Base-by-base conservation (phyloP, 2,113 vertebrate species). In the Rhizomys pruinosus region DNA sequence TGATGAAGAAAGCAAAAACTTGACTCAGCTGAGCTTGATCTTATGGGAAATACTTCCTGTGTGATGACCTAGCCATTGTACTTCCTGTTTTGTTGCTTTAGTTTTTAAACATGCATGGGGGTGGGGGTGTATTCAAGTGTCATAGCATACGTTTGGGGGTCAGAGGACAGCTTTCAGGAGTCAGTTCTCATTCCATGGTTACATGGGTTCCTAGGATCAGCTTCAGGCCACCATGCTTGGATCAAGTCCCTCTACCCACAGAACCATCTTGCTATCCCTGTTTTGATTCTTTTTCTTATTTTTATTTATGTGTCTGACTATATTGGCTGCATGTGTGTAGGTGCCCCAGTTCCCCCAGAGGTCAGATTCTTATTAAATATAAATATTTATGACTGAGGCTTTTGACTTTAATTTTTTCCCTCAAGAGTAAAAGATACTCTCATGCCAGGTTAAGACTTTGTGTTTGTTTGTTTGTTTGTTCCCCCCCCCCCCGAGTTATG, bases 41-140 rank as follows among this genome's bases (percentile, higher is more conserved):
- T 84, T 68, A n/a, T 94, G 55, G 44, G 57, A 78, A 88, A 22
- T 68, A 2, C 44, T 64, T 52, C 34, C 52, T 79, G 3, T 61
- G 7, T 57, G 85, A 5, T 66, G 69, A 1, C 72, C 85, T 88
- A 80, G 72, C 7, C 27, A 32, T 34, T 59, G 59, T 55, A 22
- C 57, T 91, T 94, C 90, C 63, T 88, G 0, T 84, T 82, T 90
- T 81, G 44, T 76, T 32, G 90, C 32, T 87, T 95, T 55, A 3
- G 4, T 39, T 80, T 42, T 39, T 61, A 57, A 8, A 15, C 55
- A 57, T 57, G 55, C 55, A 57, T 57, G 55, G 15, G 19, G 47
- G 17, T 57, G 22, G 7, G 5, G 12, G 59, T 27, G n/a, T 61
- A 15, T 63, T n/a, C 32, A 22, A 78, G 34, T 57, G 32, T 27